Evolutionary conservation across 2,888 invertebrate species (phyloP), one percentile per base, ranked within the genome.

Genomic region (Drosophila sordidula): DNA sequence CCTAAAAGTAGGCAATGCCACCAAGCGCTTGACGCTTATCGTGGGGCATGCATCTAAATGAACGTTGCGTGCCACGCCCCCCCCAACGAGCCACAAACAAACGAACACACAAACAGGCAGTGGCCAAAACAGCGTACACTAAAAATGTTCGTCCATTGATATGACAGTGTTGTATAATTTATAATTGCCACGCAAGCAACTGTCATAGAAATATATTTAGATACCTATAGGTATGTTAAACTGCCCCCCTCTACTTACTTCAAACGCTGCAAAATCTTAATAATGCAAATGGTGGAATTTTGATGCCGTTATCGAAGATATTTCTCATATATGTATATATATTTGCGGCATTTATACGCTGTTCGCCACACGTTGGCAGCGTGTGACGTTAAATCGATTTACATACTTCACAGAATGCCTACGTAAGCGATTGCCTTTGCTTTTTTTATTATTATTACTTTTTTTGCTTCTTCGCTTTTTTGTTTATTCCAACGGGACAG

Each of bases 21-120:
- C 18, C 65, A 65, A 55, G 22, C 47, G 57, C 47, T 52, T 16
- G 22, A 44, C 12, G 44, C 61, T 78, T 80, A 86, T 83, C 86
- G 75, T 32, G 67, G 61, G 59, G 69, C 82, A 75, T 88, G 87
- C 87, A 88, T 88, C 89, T 78, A 78, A 89, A 89, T 86, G 70
- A 82, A 70, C 70, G 67, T 87, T 79, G 88, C 89, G 82, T 89
- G 88, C 18, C 47, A 14, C 26, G 14, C 4, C 36, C 9, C 32
- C 32, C 25, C 25, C n/a, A 42, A 14, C 4, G 3, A 12, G 3
- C 4, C 5, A 22, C 50, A 34, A 12, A 12, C 12, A 34, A 34
- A 1, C 11, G 4, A 22, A 5, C 34, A 18, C 18, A 5, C n/a
- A n/a, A n/a, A n/a, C n/a, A n/a, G n/a, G 18, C 42, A 12, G 4